phyloP scores from a whole-genome alignment of 2,797 vertebrate species.

The Alfaro cultratus region DNA sequence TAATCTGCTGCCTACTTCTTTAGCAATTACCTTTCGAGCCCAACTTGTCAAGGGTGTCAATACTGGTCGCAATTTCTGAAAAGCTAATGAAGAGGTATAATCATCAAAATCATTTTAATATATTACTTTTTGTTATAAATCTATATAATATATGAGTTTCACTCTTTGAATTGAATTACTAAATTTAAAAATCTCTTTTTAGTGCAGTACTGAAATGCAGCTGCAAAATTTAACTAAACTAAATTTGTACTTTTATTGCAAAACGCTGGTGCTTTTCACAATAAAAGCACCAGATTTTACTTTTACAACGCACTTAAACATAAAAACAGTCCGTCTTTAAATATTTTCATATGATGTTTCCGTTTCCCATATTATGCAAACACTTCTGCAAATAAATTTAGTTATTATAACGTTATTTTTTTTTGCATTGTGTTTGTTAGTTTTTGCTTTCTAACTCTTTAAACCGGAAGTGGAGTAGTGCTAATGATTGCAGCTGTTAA shows the following conservation, averaged over 20 bases:
- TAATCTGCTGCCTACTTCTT: background rate
- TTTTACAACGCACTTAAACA: background rate
- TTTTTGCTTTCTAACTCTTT: background rate
- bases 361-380: background rate
- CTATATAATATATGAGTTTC: background rate
- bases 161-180: background rate
- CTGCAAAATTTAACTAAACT: background rate
- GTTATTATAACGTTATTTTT: background rate
- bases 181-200: background rate
- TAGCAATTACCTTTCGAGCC: background rate
- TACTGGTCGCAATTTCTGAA: background rate
- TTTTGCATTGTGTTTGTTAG: background rate
- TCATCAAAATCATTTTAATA: background rate
- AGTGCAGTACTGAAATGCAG: too few species aligned
- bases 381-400: background rate
- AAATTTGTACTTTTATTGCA: conserved; percentile 10
- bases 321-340: background rate
- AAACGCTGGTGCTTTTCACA: background rate
- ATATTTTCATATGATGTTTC: background rate
- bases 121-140: background rate
- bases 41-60: background rate
- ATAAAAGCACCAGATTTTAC: background rate
- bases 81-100: background rate
- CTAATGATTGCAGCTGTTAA: background rate
- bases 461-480: conserved; percentile 27